Percentiles rank a stretch among this genome's conserved stretches.
These are phyloP conservation scores for Proteles cristata DNA, from an alignment of 2,113 vertebrate genomes.

Conservation along the genomic window DNA sequence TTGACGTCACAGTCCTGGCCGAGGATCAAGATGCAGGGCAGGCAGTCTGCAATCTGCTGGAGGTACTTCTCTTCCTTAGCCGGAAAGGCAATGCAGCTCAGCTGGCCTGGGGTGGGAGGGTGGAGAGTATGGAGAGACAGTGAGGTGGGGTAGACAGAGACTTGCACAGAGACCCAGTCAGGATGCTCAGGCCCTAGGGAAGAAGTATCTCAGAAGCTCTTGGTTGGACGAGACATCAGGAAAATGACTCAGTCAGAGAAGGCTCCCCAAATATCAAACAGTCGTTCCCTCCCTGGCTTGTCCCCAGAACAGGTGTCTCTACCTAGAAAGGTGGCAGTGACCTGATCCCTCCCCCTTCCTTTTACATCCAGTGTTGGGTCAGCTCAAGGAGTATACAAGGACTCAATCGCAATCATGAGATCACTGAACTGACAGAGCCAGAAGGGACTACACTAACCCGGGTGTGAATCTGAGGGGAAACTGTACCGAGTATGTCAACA, in stretches of 20 bases:
- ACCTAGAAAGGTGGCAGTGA: background rate
- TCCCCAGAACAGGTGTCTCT: background rate
- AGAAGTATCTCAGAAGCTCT: slow-evolving; percentile 5
- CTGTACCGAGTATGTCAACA: background rate
- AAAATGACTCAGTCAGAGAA: slow-evolving; percentile 29
- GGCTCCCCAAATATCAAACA: slow-evolving; percentile 17
- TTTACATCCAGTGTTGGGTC: background rate
- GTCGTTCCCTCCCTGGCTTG: background rate
- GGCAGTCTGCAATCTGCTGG: slow-evolving; percentile 89
- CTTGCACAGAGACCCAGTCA: background rate
- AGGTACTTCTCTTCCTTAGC: slow-evolving; percentile 95
- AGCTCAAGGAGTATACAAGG: background rate
- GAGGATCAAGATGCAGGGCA: slow-evolving; percentile 93
- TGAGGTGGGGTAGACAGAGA: slow-evolving; percentile 21
- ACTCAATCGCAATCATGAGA: background rate
- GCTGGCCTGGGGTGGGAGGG: slow-evolving; percentile 83
- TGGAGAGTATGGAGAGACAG: slow-evolving; percentile 42
- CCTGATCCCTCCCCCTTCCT: background rate
- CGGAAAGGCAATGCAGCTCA: slow-evolving; percentile 93
- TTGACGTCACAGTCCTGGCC: slow-evolving; percentile 95
- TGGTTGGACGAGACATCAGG: background rate
- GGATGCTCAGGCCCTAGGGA: background rate
- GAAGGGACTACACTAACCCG: background rate
- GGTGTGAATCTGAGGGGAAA: slow-evolving; percentile 3
- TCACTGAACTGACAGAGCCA: background rate